These are phyloP conservation scores for Holocentrus rufus DNA, from an alignment of 2,797 vertebrate genomes.

Conservation along the genomic window DNA sequence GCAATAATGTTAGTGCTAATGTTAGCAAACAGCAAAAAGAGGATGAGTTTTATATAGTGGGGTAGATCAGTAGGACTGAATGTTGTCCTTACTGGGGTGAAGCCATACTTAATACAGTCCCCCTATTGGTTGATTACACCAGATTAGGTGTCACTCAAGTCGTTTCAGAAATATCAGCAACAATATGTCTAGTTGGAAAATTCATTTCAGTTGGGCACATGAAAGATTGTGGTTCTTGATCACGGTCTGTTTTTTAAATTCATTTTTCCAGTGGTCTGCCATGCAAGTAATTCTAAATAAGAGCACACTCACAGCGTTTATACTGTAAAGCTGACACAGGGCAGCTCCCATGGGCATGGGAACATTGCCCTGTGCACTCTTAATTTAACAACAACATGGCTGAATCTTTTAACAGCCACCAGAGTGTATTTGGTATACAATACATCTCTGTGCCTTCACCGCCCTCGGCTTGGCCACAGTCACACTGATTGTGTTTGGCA, in stretches of 20 bases:
- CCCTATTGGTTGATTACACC: too few species aligned
- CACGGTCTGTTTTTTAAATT: slow-evolving; percentile 8
- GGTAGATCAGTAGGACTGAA: too few species aligned
- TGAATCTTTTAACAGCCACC: slow-evolving; percentile 61
- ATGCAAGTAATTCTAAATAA: slow-evolving; percentile 35
- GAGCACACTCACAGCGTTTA: slow-evolving; percentile 16
- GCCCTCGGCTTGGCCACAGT: slow-evolving; percentile 46
- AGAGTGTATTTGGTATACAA: slow-evolving; percentile 65
- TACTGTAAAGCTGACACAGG: slow-evolving; percentile 21
- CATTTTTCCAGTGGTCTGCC: slow-evolving; percentile 23
- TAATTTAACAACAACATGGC: slow-evolving; percentile 33
- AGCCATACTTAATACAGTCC: too few species aligned
- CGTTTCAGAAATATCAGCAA: too few species aligned
- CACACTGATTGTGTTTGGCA: slow-evolving; percentile 28
- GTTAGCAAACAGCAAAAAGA: too few species aligned
- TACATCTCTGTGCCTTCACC: slow-evolving; percentile 77
- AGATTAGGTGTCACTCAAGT: too few species aligned
- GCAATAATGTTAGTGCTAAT: too few species aligned
- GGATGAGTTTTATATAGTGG: too few species aligned
- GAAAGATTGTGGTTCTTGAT: background rate
- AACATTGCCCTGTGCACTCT: slow-evolving; percentile 18
- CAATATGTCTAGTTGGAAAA: background rate
- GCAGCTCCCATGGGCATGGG: background rate
- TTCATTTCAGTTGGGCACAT: background rate
- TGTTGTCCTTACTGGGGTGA: too few species aligned